These are phyloP conservation scores for Paguma larvata DNA, from an alignment of 2,797 vertebrate genomes.

Conservation along the genomic window DNA sequence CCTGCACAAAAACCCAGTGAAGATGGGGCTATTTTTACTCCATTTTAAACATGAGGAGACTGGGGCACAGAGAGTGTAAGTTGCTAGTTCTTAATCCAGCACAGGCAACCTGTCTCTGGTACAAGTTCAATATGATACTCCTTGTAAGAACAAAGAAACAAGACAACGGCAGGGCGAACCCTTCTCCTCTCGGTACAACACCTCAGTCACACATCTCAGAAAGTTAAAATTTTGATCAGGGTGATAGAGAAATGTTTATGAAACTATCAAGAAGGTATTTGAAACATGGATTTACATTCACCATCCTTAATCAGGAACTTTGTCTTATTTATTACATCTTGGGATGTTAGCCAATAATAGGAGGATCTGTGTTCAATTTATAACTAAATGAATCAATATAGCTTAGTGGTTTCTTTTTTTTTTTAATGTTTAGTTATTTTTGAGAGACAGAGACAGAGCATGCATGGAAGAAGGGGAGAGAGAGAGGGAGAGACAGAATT, in stretches of 20 bases:
- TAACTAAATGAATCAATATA: background rate
- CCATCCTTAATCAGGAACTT: slow-evolving; percentile 10
- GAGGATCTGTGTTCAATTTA: background rate
- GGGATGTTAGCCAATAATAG: background rate
- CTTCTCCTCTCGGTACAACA: background rate
- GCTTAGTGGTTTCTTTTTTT: background rate
- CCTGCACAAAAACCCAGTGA: background rate
- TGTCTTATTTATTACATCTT: background rate
- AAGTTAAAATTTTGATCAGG: slow-evolving; percentile 1
- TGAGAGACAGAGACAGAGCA: no score
- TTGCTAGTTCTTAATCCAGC: background rate
- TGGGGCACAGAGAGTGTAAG: background rate
- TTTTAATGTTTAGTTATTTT: no score
- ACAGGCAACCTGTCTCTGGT: background rate
- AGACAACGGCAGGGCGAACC: background rate
- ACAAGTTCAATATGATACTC: background rate
- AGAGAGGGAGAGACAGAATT: no score
- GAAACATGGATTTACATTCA: background rate
- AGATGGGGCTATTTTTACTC: background rate
- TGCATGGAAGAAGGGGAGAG: no score
- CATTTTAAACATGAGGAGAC: slow-evolving; percentile 18
- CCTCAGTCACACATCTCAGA: background rate
- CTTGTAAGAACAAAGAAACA: background rate
- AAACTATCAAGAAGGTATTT: background rate
- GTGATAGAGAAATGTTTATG: background rate